phyloP scores from a whole-genome alignment of 2,797 vertebrate species.

The Bradypodion pumilum region DNA sequence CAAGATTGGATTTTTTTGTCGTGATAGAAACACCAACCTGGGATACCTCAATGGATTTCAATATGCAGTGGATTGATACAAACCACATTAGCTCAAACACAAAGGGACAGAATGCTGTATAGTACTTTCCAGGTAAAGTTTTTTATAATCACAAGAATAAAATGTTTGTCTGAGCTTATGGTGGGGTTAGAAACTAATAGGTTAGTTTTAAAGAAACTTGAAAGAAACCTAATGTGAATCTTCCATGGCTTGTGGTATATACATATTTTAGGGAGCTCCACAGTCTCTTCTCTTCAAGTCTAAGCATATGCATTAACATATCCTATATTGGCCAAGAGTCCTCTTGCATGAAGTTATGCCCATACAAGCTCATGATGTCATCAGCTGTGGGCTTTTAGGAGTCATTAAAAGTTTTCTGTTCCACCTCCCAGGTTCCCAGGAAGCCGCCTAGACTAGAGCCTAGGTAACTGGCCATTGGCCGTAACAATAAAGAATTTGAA shows the following conservation, averaged over 20 bases:
- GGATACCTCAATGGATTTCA: constrained; percentile 62
- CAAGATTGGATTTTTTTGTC: too few species aligned
- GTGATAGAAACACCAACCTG: constrained; percentile 67
- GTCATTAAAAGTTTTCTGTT: too few species aligned
- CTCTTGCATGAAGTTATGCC: too few species aligned
- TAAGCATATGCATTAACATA: neutral
- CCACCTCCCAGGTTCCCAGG: too few species aligned
- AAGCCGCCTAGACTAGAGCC: too few species aligned
- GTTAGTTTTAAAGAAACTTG: neutral
- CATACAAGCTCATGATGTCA: too few species aligned
- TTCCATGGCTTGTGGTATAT: neutral
- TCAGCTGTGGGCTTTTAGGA: too few species aligned
- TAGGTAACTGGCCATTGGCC: too few species aligned
- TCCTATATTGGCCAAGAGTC: neutral
- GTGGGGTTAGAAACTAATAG: neutral
- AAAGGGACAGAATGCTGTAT: constrained; percentile 48
- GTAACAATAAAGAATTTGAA: too few species aligned
- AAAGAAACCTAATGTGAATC: neutral
- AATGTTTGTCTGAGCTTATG: neutral
- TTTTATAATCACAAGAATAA: constrained; percentile 35
- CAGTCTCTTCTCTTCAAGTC: neutral
- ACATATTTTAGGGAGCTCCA: neutral
- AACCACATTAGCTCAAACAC: constrained; percentile 18
- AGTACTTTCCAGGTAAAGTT: constrained; percentile 66
- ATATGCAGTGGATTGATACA: constrained; percentile 60